These are phyloP conservation scores for Myotis yumanensis DNA, from an alignment of 2,113 vertebrate species.

Conservation along the genomic window DNA sequence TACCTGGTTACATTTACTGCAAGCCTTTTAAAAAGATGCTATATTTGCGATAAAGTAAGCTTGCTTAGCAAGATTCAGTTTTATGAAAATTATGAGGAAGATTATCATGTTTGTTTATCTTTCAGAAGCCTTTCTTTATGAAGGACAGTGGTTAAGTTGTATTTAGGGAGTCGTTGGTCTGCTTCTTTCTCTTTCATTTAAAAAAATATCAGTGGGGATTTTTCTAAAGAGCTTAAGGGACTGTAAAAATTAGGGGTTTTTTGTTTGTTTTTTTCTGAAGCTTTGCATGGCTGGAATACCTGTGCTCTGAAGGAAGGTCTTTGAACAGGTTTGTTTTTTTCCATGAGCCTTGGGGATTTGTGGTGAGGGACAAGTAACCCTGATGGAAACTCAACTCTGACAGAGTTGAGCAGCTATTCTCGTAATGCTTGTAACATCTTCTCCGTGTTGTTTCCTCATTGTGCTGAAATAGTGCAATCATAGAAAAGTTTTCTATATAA, in stretches of 20 bases:
- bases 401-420: background rate
- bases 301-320: constrained; percentile 46
- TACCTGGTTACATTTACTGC: constrained; percentile 15
- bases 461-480: background rate
- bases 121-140: background rate
- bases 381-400: constrained; percentile 21
- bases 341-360: constrained; percentile 51
- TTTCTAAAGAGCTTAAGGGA: constrained; percentile 33
- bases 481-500: background rate
- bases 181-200: constrained; percentile 35
- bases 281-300: constrained; percentile 44
- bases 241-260: background rate
- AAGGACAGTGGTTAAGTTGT: background rate
- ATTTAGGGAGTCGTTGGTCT: background rate
- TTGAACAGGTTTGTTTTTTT: constrained; percentile 56
- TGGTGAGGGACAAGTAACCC: background rate
- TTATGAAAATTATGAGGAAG: background rate
- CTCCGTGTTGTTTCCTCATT: background rate
- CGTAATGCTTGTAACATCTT: background rate
- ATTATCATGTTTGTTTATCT: background rate
- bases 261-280: background rate
- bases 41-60: background rate
- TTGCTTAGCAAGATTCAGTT: background rate
- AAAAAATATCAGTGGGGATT: background rate
- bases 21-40: background rate